Evolutionary conservation across 1,140 invertebrate genomes (phyloP).

Genomic region (Lasaia peninsularis): DNA sequence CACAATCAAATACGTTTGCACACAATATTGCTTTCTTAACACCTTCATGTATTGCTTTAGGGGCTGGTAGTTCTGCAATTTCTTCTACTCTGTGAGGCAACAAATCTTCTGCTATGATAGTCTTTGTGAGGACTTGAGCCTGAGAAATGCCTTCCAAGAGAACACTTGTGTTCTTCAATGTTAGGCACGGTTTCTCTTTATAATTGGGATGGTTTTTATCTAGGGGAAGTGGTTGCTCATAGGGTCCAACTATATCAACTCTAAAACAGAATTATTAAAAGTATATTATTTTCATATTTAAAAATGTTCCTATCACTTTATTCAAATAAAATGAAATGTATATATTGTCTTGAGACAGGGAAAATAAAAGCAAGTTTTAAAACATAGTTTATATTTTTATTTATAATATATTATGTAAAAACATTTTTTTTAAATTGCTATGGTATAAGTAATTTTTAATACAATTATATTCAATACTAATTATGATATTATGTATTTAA

Average conservation of each 20-base stretch:
- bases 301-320: too few species aligned
- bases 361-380: too few species aligned
- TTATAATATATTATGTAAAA: too few species aligned
- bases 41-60: slow-evolving; percentile 74
- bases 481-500: too few species aligned
- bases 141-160: slow-evolving; percentile 84
- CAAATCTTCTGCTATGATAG: slow-evolving; percentile 79
- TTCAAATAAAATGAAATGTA: too few species aligned
- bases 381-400: too few species aligned
- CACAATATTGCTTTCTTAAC: slow-evolving; percentile 81
- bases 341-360: not conserved
- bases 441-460: too few species aligned
- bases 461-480: too few species aligned
- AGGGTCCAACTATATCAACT: slow-evolving; percentile 69
- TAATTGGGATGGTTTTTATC: slow-evolving; percentile 81
- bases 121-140: slow-evolving; percentile 86
- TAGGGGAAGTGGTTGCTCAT: slow-evolving; percentile 44
- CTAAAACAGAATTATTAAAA: slow-evolving; percentile 42
- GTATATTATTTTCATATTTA: too few species aligned
- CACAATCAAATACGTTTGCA: slow-evolving; percentile 87
- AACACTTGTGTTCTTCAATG: slow-evolving; percentile 80
- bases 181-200: slow-evolving; percentile 79
- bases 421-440: too few species aligned
- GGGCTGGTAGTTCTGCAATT: slow-evolving; percentile 62
- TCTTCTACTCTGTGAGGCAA: slow-evolving; percentile 79